Evolutionary conservation across 2,113 vertebrate species (phyloP).

Genomic region (Callospermophilus lateralis): DNA sequence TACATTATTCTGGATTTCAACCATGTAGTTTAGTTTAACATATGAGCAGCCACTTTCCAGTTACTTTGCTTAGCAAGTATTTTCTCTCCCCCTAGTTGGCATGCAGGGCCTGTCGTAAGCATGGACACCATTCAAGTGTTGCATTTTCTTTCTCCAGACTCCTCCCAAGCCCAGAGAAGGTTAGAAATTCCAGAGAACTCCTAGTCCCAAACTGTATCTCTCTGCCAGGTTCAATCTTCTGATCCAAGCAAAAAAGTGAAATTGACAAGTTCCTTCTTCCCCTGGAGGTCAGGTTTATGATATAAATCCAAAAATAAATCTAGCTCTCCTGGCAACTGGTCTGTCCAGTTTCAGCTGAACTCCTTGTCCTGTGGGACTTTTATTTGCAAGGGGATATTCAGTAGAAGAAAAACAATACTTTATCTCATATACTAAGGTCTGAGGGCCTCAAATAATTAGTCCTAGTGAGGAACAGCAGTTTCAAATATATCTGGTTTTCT

Average conservation of each 20-base stretch:
- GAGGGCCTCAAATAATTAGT: slow-evolving; percentile 57
- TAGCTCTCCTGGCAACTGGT: slow-evolving; percentile 66
- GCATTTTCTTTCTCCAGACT: slow-evolving; percentile 66
- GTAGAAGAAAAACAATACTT: slow-evolving; percentile 68
- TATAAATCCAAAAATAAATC: slow-evolving; percentile 69
- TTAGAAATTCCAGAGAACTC: slow-evolving; percentile 76
- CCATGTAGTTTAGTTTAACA: slow-evolving; percentile 75
- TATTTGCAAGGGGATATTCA: slow-evolving; percentile 67
- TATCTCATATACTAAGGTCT: slow-evolving; percentile 44
- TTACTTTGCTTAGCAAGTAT: slow-evolving; percentile 78
- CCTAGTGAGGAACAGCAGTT: neutral
- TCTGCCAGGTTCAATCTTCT: slow-evolving; percentile 67
- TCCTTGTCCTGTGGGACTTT: slow-evolving; percentile 50
- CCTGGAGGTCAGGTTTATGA: slow-evolving; percentile 41
- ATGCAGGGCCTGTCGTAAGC: slow-evolving; percentile 54
- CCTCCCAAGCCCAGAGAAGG: slow-evolving; percentile 65
- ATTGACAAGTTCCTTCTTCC: slow-evolving; percentile 73
- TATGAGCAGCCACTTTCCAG: slow-evolving; percentile 74
- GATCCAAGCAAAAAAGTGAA: slow-evolving; percentile 73
- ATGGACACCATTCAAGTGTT: slow-evolving; percentile 68
- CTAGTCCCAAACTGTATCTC: slow-evolving; percentile 57
- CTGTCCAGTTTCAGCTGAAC: slow-evolving; percentile 63
- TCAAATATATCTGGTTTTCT: slow-evolving; percentile 48
- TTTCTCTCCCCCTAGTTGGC: slow-evolving; percentile 78
- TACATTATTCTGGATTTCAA: slow-evolving; percentile 77